Conservation (phyloP, 2,888 invertebrate genomes). For the Tenthredo amoena region DNA sequence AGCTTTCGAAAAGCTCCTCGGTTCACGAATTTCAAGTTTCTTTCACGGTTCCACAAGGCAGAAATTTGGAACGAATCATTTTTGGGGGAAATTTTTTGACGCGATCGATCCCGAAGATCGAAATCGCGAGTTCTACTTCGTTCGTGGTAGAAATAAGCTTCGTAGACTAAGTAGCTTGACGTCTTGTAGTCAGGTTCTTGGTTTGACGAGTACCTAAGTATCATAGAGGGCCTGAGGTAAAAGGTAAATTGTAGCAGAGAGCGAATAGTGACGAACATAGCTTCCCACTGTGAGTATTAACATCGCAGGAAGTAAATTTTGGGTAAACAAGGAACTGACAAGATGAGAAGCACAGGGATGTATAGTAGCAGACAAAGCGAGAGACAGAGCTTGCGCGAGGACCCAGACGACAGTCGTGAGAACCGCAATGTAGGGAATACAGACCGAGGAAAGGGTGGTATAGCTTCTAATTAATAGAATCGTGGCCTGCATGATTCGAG, state of each 20-base stretch:
- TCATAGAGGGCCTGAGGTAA: neutral
- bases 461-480: slow-evolving; percentile 72
- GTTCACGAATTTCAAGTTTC: too few species aligned
- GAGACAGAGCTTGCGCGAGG: neutral
- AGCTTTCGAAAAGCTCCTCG: too few species aligned
- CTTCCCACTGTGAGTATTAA: neutral
- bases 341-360: neutral
- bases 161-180: neutral
- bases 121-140: neutral
- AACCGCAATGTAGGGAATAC: neutral
- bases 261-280: neutral
- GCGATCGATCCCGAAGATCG: neutral
- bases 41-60: too few species aligned
- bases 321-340: slow-evolving; percentile 13
- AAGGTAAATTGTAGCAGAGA: neutral
- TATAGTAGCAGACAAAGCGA: neutral
- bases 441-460: slow-evolving; percentile 39
- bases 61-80: too few species aligned
- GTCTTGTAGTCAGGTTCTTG: neutral
- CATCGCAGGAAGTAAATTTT: slow-evolving; percentile 2
- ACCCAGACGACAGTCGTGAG: neutral
- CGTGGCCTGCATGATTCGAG: slow-evolving; percentile 63
- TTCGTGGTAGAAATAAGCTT: neutral
- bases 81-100: neutral
- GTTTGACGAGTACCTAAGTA: neutral